These are phyloP conservation scores for Oegoconia quadripuncta DNA, from an alignment of 2,888 invertebrate species.

Conservation along the genomic window DNA sequence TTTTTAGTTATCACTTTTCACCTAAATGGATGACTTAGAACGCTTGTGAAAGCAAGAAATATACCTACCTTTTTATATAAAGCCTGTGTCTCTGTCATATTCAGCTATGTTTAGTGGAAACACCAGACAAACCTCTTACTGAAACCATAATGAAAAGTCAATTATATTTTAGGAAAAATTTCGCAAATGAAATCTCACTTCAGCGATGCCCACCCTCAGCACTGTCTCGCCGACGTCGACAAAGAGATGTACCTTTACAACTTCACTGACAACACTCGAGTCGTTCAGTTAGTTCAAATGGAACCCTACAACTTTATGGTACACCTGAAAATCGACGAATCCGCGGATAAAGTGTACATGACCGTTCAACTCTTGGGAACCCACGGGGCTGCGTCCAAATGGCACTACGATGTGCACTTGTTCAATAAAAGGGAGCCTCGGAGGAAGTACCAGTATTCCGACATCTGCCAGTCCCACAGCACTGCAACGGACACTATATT, in stretches of 20 bases:
- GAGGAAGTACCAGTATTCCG: slow-evolving; percentile 41
- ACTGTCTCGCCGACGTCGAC: slow-evolving; percentile 36
- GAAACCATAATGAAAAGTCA: too few species aligned
- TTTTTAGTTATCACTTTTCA: too few species aligned
- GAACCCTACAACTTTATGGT: slow-evolving; percentile 47
- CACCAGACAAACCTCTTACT: too few species aligned
- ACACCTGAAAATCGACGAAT: slow-evolving; percentile 37
- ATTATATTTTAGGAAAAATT: slow-evolving; percentile 44
- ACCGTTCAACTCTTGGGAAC: slow-evolving; percentile 34
- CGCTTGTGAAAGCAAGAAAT: too few species aligned
- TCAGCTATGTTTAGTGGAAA: too few species aligned
- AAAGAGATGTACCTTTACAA: slow-evolving; percentile 41
- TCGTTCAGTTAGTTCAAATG: slow-evolving; percentile 36
- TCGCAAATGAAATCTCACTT: slow-evolving; percentile 46
- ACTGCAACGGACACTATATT: slow-evolving; percentile 34
- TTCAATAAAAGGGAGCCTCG: slow-evolving; percentile 51
- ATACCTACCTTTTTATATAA: too few species aligned
- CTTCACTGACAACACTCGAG: slow-evolving; percentile 25
- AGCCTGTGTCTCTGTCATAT: too few species aligned
- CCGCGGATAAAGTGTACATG: slow-evolving; percentile 38
- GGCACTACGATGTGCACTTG: slow-evolving; percentile 56
- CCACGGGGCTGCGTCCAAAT: slow-evolving; percentile 44
- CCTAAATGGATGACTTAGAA: too few species aligned
- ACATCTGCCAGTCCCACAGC: slow-evolving; percentile 35
- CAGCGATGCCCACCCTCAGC: slow-evolving; percentile 35